phyloP scores from a whole-genome alignment of 2,888 invertebrate species.

The Agrotis segetum region DNA sequence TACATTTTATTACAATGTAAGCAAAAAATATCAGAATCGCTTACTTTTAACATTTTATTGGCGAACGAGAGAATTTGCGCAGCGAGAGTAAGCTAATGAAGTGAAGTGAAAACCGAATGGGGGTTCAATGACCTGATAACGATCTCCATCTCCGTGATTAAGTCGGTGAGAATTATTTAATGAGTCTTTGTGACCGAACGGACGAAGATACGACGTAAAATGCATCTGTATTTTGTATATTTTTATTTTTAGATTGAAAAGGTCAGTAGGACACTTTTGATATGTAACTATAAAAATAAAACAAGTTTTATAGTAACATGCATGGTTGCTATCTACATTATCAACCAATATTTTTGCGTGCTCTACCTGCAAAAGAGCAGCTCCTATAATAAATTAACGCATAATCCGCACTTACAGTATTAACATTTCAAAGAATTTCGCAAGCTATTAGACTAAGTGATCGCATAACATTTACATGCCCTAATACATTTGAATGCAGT shows the following conservation, averaged over 20 bases:
- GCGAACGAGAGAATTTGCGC: constrained; percentile 57
- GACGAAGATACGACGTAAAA: constrained; percentile 36
- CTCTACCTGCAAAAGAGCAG: not conserved
- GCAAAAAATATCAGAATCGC: constrained; percentile 27
- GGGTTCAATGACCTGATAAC: constrained; percentile 82
- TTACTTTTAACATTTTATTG: constrained; percentile 47
- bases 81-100: constrained; percentile 76
- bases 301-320: not conserved
- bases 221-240: not conserved
- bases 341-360: not conserved
- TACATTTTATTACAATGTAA: not conserved
- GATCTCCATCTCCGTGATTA: constrained; percentile 74
- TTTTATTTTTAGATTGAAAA: constrained; percentile 10
- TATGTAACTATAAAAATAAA: not conserved
- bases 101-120: constrained; percentile 79
- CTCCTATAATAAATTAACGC: not conserved
- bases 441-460: constrained; percentile 87
- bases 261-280: not conserved
- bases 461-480: constrained; percentile 90
- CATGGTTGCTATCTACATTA: not conserved
- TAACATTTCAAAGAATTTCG: constrained; percentile 71
- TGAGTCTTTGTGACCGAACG: constrained; percentile 73
- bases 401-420: constrained; percentile 31
- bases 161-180: constrained; percentile 78
- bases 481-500: constrained; percentile 87